Conservation (phyloP, 1,140 invertebrate genomes). For the Nymphalis io region DNA sequence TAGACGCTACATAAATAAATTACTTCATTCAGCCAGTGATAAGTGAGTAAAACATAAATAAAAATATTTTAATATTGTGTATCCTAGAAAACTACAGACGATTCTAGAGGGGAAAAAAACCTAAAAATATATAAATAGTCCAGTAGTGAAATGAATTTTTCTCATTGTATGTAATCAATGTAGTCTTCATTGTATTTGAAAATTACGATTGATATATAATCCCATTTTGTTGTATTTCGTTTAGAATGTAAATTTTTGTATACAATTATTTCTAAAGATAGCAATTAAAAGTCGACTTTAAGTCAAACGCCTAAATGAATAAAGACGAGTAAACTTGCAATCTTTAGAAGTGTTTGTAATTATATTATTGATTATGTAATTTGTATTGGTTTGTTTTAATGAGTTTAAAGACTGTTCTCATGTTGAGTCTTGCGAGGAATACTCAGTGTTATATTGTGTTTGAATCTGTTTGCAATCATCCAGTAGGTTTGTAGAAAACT, state of each 20-base stretch:
- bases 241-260: conserved; percentile 17
- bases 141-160: conserved; percentile 46
- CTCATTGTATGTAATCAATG: conserved; percentile 53
- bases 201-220: conserved; percentile 58
- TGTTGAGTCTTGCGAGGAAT: conserved; percentile 37
- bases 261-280: conserved; percentile 11
- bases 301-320: conserved; percentile 6
- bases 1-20: conserved; percentile 20
- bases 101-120: conserved; percentile 16
- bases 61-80: conserved; percentile 39
- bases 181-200: conserved; percentile 68
- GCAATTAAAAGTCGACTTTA: conserved; percentile 15
- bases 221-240: conserved; percentile 22
- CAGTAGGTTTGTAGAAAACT: conserved; percentile 74
- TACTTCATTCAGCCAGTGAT: conserved; percentile 26
- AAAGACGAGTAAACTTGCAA: conserved; percentile 4
- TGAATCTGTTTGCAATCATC: conserved; percentile 56
- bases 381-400: conserved; percentile 45
- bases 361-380: conserved; percentile 6
- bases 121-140: conserved; percentile 27
- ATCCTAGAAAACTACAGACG: conserved; percentile 30
- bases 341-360: conserved; percentile 10
- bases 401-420: conserved; percentile 44
- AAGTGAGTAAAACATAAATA: conserved; percentile 25
- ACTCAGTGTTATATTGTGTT: conserved; percentile 44